Base-by-base conservation (phyloP, 2,113 vertebrate species). In the Eubucco bourcierii region DNA sequence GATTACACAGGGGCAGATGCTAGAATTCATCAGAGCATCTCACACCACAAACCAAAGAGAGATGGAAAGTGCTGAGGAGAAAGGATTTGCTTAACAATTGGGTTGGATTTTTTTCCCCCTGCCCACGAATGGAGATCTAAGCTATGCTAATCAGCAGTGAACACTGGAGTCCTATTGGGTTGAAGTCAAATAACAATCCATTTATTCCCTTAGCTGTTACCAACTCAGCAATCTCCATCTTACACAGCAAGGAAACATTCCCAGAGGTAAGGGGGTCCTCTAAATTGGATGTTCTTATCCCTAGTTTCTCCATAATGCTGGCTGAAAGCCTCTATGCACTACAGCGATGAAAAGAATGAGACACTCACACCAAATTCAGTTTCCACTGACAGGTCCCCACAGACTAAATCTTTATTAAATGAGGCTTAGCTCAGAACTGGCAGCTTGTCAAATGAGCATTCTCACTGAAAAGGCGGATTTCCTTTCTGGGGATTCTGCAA, bases 371-470 rank as follows among this genome's bases (percentile, higher is more conserved):
- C 90, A 92, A 96, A 96, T 89, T 94, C 90, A 93, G 95, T 92
- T 97, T 95, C 92, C 88, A 95, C 76, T 94, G 95, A 95, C 94
- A 93, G 90, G 88, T 95, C 96, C 87, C 95, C 77, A 95, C 81
- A 95, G 95, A 97, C 90, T 93, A 95, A 96, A 95, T 95, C 94
- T 95, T 96, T 95, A 97, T 97, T 97, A 97, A 97, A 97, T 93
- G 95, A 95, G 93, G 95, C 95, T 97, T 95, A 95, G 94, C 92
- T 94, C 94, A 95, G 93, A 96, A 95, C 93, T 97, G 96, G 96
- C 96, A 97, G 95, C 86, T 94, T 96, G 94, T 97, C 96, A 97
- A 95, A 96, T 86, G 90, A 95, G 89, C 89, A 75, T 87, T 92
- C 95, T 95, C 86, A 2, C 86, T 96, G 87, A 97, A 97, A 97